Conservation (phyloP, 2,888 invertebrate genomes). For the Helicoverpa assulta region DNA sequence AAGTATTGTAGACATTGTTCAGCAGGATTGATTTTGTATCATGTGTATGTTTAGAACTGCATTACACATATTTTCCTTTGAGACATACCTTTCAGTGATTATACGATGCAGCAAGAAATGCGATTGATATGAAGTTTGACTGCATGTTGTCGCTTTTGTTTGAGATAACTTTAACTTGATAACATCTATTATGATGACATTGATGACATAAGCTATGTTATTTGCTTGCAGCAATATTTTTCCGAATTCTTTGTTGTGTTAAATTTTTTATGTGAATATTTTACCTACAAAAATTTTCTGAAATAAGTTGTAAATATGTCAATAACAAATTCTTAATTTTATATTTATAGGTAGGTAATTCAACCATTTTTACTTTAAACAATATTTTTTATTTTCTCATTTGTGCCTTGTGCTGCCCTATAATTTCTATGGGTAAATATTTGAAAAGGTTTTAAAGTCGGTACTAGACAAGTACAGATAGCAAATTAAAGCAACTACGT, state of each 20-base stretch:
- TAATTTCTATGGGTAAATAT: too few relatives aligned
- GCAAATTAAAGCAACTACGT: neutral
- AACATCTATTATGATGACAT: constrained; percentile 16
- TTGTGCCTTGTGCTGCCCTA: too few relatives aligned
- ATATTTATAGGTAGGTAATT: too few relatives aligned
- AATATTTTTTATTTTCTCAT: too few relatives aligned
- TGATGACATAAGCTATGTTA: neutral
- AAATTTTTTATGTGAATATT: too few relatives aligned
- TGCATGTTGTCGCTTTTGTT: constrained; percentile 24
- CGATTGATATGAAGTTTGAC: constrained; percentile 23
- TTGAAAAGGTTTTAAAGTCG: too few relatives aligned
- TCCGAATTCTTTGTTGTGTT: neutral
- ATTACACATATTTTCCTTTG: neutral
- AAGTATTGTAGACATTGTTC: too few relatives aligned
- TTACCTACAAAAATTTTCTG: too few relatives aligned
- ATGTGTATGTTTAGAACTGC: neutral
- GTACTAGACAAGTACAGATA: neutral
- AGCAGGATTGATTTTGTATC: constrained; percentile 1
- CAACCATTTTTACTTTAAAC: too few relatives aligned
- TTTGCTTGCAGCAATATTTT: constrained; percentile 18
- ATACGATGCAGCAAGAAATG: constrained; percentile 11
- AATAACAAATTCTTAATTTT: too few relatives aligned
- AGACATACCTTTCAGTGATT: constrained; percentile 2
- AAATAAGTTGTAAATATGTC: too few relatives aligned
- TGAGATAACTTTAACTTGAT: neutral